Evolutionary conservation across 2,888 invertebrate species (phyloP), one percentile per base, ranked within the genome.

Genomic region (Catotricha subobsoleta): DNA sequence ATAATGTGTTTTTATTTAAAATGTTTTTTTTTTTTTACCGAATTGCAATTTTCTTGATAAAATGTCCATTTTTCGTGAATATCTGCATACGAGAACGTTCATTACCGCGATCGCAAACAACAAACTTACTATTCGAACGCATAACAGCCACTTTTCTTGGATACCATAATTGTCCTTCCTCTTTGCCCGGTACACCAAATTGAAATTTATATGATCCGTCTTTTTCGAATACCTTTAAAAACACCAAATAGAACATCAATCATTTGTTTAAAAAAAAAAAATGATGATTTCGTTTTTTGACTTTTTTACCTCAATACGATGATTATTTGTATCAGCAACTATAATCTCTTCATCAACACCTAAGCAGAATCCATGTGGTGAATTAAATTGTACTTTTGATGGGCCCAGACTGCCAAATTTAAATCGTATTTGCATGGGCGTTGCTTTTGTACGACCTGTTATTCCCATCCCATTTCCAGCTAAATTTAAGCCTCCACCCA

Each of bases 81-180:
- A 95, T 88, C 64, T 95, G 95, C 91, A 95, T 92, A 44, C 94
- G 78, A 1, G 91, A 91, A 42, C 94, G 75, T 59, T 95, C 94
- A 54, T 90, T 92, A 37, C 94, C 94, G 48, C 95, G 80, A 65
- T 95, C 95, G 60, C 95, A 95, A 3, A 95, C 90, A n/a, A 95
- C 92, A 60, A 86, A 86, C 59, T 87, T 87, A 29, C 86, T 86
- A 40, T 79, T 81, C 43, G 76, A 77, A 42, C 82, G 73, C 69
- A 88, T 86, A 2, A 88, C 83, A 8, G 91, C 91, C 39, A 94
- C 92, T 64, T 95, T 94, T 37, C 94, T 75, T 3, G 95, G 94
- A 64, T 92, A 94, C 92, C 92, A 95, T 47, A 95, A 66, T 56
- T 94, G 92, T 0, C 94, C 94, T 57, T 95, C 94, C 52, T 92